Evolutionary conservation across 2,797 vertebrate genomes (phyloP), one percentile per base, ranked within the genome.

Genomic region (Pipistrellus kuhlii): DNA sequence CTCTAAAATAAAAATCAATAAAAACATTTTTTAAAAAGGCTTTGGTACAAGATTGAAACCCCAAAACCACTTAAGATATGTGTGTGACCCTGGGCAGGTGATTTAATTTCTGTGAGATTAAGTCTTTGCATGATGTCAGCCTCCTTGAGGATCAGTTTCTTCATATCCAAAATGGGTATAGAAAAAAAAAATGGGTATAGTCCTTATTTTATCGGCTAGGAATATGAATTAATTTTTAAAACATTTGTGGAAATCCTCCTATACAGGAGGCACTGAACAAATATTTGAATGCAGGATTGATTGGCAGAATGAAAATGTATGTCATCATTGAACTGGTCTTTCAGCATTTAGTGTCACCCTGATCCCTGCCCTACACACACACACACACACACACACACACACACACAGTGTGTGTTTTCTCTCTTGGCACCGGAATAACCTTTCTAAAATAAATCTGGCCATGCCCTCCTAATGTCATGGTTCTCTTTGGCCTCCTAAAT

Each of bases 401-500:
- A 69, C 57, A 38, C 51, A 9, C 5, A 7, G 51, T 55, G 1
- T 5, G 0, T 66, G 1, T 77, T 69, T 78, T 77, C 23, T 89
- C 59, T 94, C 66, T 91, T 78, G 68, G 21, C 75, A 48, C 51
- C 51, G 87, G 27, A 77, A 8, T 41, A 23, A 88, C 44, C 2
- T 10, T 81, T 78, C 48, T 94, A 59, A 72, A 71, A 18, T 77
- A 51, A 80, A 84, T 53, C 10, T 73, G 15, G 23, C 9, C 41
- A 25, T n/a, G 11, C 7, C 6, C 17, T 82, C 69, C 17, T 57
- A 53, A 62, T 14, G 30, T 53, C 35, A 14, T 68, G n/a, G 81
- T 85, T 88, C 59, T 86, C 68, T 48, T 76, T 77, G 80, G 25
- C 46, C 88, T 78, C 55, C 86, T 85, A 85, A 93, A 32, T n/a